Evolutionary conservation across 1,140 invertebrate species (phyloP), one percentile per base, ranked within the genome.

Genomic region (Drosophila kohkoa): DNA sequence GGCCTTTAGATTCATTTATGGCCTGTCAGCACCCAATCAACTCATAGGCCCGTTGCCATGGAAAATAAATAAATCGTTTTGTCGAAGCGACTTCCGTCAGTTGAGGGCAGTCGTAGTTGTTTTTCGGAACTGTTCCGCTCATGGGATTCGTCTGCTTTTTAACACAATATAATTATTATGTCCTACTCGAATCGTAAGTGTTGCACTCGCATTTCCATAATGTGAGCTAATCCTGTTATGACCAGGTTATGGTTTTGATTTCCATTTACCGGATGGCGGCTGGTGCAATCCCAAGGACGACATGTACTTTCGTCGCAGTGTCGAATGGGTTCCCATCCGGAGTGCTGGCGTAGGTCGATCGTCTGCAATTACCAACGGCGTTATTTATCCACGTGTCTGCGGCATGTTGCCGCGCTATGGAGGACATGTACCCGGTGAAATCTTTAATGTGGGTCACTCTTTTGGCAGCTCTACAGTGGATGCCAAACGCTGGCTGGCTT

Each of bases 391-490:
- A 77, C 95, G 95, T 67, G 94, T 96, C 67, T 94, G 95, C 41
- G 95, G 96, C 8, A 94, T 96, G 93, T 82, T 96, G 59, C 96
- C 96, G 0, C 95, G 95, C 85, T 96, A 96, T 91, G 94, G 94
- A 3, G 96, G 96, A 1, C 96, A 96, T 78, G 94, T 96, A 54
- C 96, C 96, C 1, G 96, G 96, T 46, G 93, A 93, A 57, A 93
- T 94, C 2, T 94, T 78, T 70, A 95, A 95, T 76, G 95, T 94
- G 88, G 96, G 96, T 16, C 95, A 95, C 86, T 96, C 95, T 0
- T 96, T 94, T 91, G 96, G 96, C 35, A 94, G 94, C 57, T 94
- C 95, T 78, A 95, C 95, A 0, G 93, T 94, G 77, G 94, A 96
- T 80, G 95, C 95, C 0, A 96, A 96, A 79, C 93, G 94, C 57